Evolutionary conservation across 2,797 vertebrate species (phyloP).

Genomic region (Silurus lanzhouensis): DNA sequence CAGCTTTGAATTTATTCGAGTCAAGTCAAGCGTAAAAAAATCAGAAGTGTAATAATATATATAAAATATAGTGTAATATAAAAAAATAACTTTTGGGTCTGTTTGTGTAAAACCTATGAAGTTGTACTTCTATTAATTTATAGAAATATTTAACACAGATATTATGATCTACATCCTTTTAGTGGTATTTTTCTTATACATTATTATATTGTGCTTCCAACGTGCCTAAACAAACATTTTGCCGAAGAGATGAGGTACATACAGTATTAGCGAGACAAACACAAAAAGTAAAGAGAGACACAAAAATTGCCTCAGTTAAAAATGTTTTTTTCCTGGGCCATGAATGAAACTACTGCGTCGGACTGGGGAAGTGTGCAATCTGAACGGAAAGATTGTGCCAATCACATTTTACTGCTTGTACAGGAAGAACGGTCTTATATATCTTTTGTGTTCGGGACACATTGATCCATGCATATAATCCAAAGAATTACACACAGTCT

Average conservation of each 20-base stretch:
- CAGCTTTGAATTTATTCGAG: constrained; percentile 39
- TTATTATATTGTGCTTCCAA: neutral
- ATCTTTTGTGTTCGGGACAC: constrained; percentile 30
- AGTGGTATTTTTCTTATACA: neutral
- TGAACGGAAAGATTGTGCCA: constrained; percentile 7
- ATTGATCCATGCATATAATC: constrained; percentile 20
- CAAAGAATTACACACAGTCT: constrained; percentile 18
- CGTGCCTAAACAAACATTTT: neutral
- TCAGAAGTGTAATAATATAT: neutral
- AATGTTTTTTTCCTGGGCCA: neutral
- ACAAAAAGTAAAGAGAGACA: neutral
- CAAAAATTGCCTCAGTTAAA: neutral
- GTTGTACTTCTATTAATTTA: neutral
- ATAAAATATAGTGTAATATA: too few species aligned
- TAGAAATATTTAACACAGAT: neutral
- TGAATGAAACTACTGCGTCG: neutral
- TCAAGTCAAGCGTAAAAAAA: constrained; percentile 39
- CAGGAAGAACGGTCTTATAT: constrained; percentile 34
- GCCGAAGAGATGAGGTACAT: neutral
- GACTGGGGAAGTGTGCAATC: neutral
- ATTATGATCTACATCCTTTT: neutral
- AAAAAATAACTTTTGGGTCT: constrained; percentile 9
- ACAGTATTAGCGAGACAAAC: neutral
- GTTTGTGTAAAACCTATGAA: constrained; percentile 20
- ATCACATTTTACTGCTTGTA: constrained; percentile 22